These are phyloP conservation scores for Montipora cactus DNA, from an alignment of 64 coral and sea anemone genomes.

Conservation along the genomic window DNA sequence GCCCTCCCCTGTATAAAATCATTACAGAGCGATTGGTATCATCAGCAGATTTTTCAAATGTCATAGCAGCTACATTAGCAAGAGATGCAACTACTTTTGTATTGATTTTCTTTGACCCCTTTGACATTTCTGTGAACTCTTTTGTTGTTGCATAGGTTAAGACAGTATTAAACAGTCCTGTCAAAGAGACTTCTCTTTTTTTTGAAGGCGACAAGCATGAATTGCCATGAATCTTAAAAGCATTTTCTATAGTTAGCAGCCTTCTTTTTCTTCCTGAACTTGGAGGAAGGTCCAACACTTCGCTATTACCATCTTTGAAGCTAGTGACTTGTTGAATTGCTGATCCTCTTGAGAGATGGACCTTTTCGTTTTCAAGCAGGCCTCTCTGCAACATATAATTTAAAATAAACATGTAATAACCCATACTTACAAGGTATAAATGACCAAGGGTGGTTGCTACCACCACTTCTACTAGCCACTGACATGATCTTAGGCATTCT, in stretches of 20 bases:
- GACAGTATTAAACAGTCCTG: conserved; percentile 76
- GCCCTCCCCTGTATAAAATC: too few relatives aligned
- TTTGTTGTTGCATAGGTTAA: conserved; percentile 50
- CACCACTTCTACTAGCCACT: neutral
- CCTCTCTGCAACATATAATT: conserved; percentile 66
- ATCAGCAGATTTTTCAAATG: conserved; percentile 76
- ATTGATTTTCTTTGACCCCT: conserved; percentile 38
- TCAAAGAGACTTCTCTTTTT: conserved; percentile 79
- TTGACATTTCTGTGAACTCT: conserved; percentile 74
- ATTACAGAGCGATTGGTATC: conserved; percentile 37
- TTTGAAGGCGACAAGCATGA: conserved; percentile 65
- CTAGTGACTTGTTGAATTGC: conserved; percentile 34
- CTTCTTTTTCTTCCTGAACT: conserved; percentile 79
- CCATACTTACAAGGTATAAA: conserved; percentile 45
- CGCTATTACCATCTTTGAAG: conserved; percentile 86
- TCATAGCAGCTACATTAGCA: conserved; percentile 55
- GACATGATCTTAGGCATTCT: conserved; percentile 4
- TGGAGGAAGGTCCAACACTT: conserved; percentile 81
- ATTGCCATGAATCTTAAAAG: conserved; percentile 76
- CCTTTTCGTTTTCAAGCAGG: conserved; percentile 70
- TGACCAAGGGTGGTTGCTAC: conserved; percentile 15
- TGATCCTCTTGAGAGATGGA: conserved; percentile 57
- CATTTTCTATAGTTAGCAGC: conserved; percentile 81
- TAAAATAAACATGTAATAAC: conserved; percentile 51
- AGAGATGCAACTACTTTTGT: conserved; percentile 62